phyloP scores from a whole-genome alignment of 2,797 vertebrate species.

The Sylvia borin region DNA sequence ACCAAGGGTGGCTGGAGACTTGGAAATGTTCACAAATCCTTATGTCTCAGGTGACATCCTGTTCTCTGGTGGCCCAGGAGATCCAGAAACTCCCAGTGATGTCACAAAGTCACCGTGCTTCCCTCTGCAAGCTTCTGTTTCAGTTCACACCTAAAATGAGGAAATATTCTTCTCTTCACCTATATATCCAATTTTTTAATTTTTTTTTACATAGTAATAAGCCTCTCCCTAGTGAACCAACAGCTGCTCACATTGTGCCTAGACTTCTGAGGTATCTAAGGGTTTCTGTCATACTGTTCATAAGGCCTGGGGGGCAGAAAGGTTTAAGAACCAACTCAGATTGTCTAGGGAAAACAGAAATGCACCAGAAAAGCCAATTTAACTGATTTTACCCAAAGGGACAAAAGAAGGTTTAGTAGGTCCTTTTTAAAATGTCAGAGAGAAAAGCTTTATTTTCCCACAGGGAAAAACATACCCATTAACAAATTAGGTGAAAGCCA shows the following conservation, averaged over 20 bases:
- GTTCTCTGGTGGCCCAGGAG: background rate
- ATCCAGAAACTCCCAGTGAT: background rate
- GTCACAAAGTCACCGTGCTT: rapidly evolving
- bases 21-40: background rate
- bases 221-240: background rate
- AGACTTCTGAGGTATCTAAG: background rate
- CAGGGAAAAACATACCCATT: background rate
- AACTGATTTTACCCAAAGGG: slow-evolving; percentile 7
- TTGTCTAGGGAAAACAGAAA: background rate
- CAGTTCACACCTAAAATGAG: background rate
- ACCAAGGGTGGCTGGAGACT: background rate
- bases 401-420: background rate
- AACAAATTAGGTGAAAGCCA: slow-evolving; percentile 5
- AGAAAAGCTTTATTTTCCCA: background rate
- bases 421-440: background rate
- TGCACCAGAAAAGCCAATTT: background rate
- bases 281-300: rapidly evolving
- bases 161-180: background rate
- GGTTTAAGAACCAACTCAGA: background rate
- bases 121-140: background rate
- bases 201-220: background rate
- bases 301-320: background rate
- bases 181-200: background rate
- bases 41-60: background rate
- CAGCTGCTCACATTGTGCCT: background rate